Evolutionary conservation across 2,797 vertebrate species (phyloP), one percentile per base, ranked within the genome.

Genomic region (Girardinus metallicus): DNA sequence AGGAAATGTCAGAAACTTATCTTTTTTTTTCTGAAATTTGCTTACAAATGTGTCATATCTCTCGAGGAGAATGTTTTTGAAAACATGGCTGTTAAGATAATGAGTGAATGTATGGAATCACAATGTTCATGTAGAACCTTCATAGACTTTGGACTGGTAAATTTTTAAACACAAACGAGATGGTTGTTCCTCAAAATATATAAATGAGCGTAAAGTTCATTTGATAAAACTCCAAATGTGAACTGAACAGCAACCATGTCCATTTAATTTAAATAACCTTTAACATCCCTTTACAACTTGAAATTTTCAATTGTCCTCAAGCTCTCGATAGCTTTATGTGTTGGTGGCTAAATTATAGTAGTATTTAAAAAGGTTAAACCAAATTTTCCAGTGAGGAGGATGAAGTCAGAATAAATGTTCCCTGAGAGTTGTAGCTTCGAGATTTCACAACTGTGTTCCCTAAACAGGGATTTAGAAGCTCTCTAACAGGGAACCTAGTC

Each of bases 1-100:
- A 85, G 80, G 79, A 86, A 87, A 91, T 68, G 75, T 87, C 51
- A 72, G 11, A 78, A 85, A 85, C 23, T 13, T 84, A 23, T 2
- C 68, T 36, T 77, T 80, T 76, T 64, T 55, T 57, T 29, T 29
- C 16, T 34, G 44, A 72, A 77, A 36, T 83, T 85, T 82, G 70
- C 84, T 80, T 83, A 53, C 75, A 90, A 86, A 87, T 79, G 43
- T 29, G 26, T 34, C 9, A 12, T 26, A 44, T 76, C 46, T 77
- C 43, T 2, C 62, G 46, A 76, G 44, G 66, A 66, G 74, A 84
- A 78, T 82, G n/a, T 80, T 83, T 88, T 55, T 70, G 68, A 75
- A 85, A 85, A 85, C 73, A 76, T 55, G 23, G 44, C 47, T 70
- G 78, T 77, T 82, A 44, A 76, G 46, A 75, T 84, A 79, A 80